These are phyloP conservation scores for Drosophila neocordata DNA, from an alignment of 1,140 invertebrate species.

Conservation along the genomic window DNA sequence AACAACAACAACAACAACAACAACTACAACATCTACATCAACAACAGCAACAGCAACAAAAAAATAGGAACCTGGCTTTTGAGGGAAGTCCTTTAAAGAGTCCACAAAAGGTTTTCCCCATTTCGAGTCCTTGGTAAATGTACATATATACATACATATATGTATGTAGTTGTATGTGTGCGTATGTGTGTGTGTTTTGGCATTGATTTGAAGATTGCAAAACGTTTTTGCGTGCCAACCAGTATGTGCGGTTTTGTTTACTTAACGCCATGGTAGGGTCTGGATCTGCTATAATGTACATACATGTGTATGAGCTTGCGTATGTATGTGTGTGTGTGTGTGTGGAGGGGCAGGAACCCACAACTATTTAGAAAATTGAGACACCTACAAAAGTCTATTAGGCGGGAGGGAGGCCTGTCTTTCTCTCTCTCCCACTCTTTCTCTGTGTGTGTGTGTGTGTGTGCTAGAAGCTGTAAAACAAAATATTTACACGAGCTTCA, in stretches of 20 bases:
- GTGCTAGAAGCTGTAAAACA: slow-evolving; percentile 73
- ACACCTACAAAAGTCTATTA: slow-evolving; percentile 77
- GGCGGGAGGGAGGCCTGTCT: slow-evolving; percentile 24
- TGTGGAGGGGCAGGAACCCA: slow-evolving; percentile 16
- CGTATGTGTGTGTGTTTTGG: slow-evolving; percentile 16
- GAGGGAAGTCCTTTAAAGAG: slow-evolving; percentile 43
- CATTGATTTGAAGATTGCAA: slow-evolving; percentile 69
- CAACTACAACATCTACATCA: neutral
- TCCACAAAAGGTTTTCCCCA: slow-evolving; percentile 50
- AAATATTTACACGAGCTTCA: slow-evolving; percentile 76
- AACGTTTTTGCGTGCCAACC: slow-evolving; percentile 33
- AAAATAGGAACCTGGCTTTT: slow-evolving; percentile 33
- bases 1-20: neutral
- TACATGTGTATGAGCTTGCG: slow-evolving; percentile 14
- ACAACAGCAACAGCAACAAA: neutral
- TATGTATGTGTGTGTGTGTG: slow-evolving; percentile 36
- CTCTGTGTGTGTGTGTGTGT: slow-evolving; percentile 29
- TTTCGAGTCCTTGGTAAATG: slow-evolving; percentile 50
- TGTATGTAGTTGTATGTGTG: slow-evolving; percentile 11
- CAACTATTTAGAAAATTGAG: slow-evolving; percentile 79
- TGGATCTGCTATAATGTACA: slow-evolving; percentile 7
- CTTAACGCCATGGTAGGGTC: slow-evolving; percentile 12
- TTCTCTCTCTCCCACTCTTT: neutral
- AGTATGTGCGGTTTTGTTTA: slow-evolving; percentile 38
- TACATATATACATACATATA: slow-evolving; percentile 17